Evolutionary conservation across 1,140 invertebrate genomes (phyloP).

Genomic region (Trichogramma pretiosum): DNA sequence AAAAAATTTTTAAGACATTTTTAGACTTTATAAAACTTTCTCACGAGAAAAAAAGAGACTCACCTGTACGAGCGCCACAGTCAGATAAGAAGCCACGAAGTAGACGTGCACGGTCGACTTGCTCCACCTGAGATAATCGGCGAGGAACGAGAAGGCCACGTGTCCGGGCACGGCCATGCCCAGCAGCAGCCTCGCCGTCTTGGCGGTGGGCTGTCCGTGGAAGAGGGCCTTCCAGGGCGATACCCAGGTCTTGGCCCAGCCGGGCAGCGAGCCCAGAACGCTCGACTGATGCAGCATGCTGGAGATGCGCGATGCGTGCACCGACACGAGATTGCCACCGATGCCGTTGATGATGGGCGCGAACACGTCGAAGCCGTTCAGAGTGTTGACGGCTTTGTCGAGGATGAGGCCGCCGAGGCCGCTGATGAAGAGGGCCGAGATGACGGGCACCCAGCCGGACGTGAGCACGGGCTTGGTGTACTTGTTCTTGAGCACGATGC

Average conservation of each 20-base stretch:
- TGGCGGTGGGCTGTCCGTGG: conserved; percentile 66
- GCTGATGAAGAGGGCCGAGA: conserved; percentile 78
- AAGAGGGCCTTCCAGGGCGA: conserved; percentile 75
- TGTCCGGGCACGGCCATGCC: conserved; percentile 86
- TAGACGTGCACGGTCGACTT: conserved; percentile 48
- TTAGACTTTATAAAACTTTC: no score
- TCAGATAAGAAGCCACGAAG: conserved; percentile 60
- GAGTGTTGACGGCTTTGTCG: conserved; percentile 64
- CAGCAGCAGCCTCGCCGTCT: conserved; percentile 78
- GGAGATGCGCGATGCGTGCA: conserved; percentile 91
- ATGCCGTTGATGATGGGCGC: conserved; percentile 92
- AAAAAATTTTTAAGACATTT: background rate
- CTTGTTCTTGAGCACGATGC: conserved; percentile 65
- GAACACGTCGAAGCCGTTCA: conserved; percentile 76
- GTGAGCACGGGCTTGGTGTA: conserved; percentile 71
- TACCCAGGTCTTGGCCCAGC: conserved; percentile 62
- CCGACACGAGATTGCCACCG: conserved; percentile 92
- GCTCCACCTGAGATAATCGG: conserved; percentile 59
- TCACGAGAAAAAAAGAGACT: conserved; percentile 7
- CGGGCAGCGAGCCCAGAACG: conserved; percentile 68
- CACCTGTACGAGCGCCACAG: conserved; percentile 58
- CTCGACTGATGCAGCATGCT: conserved; percentile 82
- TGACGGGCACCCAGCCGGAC: conserved; percentile 77
- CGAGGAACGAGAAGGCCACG: conserved; percentile 77
- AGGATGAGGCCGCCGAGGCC: conserved; percentile 74